These are phyloP conservation scores for Sminthurinus aureus DNA, from an alignment of 2,888 invertebrate genomes.

Conservation along the genomic window DNA sequence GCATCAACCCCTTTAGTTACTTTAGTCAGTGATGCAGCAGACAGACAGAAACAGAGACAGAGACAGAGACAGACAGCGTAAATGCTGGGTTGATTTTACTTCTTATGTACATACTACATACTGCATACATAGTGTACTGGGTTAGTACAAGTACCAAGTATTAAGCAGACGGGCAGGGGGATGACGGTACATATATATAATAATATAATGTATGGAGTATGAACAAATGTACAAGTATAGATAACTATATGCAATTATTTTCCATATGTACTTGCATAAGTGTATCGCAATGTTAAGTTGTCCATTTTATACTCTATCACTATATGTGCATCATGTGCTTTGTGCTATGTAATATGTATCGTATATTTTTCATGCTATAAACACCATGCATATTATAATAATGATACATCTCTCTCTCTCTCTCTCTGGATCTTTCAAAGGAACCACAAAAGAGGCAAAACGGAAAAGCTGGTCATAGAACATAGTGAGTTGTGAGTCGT, in stretches of 20 bases:
- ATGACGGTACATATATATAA: neutral
- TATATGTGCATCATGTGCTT: neutral
- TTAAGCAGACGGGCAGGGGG: neutral
- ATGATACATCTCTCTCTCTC: neutral
- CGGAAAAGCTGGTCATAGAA: neutral
- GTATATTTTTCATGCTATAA: neutral
- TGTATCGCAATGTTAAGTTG: neutral
- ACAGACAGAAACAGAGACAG: neutral
- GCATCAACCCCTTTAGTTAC: neutral
- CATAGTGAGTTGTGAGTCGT: neutral
- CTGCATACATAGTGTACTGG: too few relatives aligned
- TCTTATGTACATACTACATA: too few relatives aligned
- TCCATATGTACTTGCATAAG: neutral
- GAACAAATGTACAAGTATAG: neutral
- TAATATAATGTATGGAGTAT: neutral
- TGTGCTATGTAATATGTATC: neutral
- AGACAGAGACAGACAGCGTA: neutral
- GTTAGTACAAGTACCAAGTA: too few relatives aligned
- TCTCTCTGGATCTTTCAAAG: neutral
- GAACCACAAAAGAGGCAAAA: constrained; percentile 1
- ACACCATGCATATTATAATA: neutral
- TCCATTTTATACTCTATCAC: neutral
- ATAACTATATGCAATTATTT: too few relatives aligned
- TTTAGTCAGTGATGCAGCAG: neutral
- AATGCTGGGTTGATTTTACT: neutral